Evolutionary conservation across 2,797 vertebrate species (phyloP).

Genomic region (Scolopax bukidnonensis): DNA sequence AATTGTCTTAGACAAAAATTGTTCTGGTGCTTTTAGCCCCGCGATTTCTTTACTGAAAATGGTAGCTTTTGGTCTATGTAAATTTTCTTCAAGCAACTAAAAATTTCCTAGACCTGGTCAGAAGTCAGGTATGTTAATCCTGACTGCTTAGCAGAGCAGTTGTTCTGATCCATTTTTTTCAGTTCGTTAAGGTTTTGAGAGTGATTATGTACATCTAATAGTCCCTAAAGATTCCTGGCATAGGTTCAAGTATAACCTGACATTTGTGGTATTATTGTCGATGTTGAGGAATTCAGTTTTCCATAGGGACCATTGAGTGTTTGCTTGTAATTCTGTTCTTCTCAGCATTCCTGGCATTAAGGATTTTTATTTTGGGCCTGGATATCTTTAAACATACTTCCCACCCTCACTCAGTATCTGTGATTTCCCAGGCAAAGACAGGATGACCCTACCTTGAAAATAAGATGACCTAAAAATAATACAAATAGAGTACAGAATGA

Average conservation of each 20-base stretch:
- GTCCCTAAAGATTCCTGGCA: neutral
- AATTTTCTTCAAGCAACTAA: neutral
- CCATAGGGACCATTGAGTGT: neutral
- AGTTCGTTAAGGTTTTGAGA: neutral
- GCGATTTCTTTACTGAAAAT: neutral
- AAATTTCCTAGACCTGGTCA: neutral
- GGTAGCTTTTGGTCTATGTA: neutral
- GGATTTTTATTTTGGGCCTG: neutral
- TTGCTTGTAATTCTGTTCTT: neutral
- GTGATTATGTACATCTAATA: neutral
- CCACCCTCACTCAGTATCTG: neutral
- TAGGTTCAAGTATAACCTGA: neutral
- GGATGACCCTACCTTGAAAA: neutral
- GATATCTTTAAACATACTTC: neutral
- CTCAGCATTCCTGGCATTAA: neutral
- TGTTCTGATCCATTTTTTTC: neutral
- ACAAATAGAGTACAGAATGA: neutral
- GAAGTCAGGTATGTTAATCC: neutral
- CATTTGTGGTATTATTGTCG: neutral
- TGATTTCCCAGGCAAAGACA: neutral
- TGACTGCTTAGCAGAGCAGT: neutral
- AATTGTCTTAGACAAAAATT: neutral
- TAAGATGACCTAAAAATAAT: neutral
- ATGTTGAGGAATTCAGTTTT: neutral
- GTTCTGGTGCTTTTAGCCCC: neutral